Evolutionary conservation across 64 coral and sea anemone species (phyloP).

Genomic region (Stylophora pistillata): DNA sequence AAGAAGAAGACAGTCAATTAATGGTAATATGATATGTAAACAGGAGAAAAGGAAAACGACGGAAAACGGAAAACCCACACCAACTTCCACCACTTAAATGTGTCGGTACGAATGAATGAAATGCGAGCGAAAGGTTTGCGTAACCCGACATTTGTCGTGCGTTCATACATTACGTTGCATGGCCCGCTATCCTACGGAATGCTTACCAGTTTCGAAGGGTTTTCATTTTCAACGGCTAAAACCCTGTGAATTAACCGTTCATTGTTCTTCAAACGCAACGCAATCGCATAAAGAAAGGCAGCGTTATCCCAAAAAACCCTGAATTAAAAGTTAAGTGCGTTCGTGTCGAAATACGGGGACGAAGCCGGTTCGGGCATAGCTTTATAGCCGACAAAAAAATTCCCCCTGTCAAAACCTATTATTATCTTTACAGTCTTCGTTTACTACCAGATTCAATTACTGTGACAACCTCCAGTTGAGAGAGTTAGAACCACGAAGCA

Average conservation of each 20-base stretch:
- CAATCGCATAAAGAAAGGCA: background rate
- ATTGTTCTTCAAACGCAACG: background rate
- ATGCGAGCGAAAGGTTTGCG: conserved; percentile 5
- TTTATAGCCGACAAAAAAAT: conserved; percentile 68
- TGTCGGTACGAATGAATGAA: conserved; percentile 31
- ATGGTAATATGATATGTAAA: conserved; percentile 99
- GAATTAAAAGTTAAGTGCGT: conserved; percentile 8
- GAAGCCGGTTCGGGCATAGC: conserved; percentile 51
- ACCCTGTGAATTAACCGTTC: conserved; percentile 1
- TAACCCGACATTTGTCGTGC: conserved; percentile 4
- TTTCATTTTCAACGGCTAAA: conserved; percentile 36
- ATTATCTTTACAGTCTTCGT: conserved; percentile 57
- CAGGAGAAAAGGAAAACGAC: conserved; percentile 74
- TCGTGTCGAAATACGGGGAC: conserved; percentile 23
- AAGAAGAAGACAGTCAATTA: conserved; percentile 97
- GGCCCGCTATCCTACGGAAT: conserved; percentile 47
- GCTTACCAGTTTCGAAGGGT: conserved; percentile 25
- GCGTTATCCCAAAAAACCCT: background rate
- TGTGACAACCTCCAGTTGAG: conserved; percentile 80
- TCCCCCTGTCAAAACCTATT: conserved; percentile 75
- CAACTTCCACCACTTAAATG: background rate
- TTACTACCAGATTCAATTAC: conserved; percentile 79
- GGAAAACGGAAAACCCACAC: conserved; percentile 26
- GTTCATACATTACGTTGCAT: conserved; percentile 27
- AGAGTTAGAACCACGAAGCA: conserved; percentile 59